Evolutionary conservation across 2,888 invertebrate genomes (phyloP), one percentile per base, ranked within the genome.

Genomic region (Rhamphomyia laevipes): DNA sequence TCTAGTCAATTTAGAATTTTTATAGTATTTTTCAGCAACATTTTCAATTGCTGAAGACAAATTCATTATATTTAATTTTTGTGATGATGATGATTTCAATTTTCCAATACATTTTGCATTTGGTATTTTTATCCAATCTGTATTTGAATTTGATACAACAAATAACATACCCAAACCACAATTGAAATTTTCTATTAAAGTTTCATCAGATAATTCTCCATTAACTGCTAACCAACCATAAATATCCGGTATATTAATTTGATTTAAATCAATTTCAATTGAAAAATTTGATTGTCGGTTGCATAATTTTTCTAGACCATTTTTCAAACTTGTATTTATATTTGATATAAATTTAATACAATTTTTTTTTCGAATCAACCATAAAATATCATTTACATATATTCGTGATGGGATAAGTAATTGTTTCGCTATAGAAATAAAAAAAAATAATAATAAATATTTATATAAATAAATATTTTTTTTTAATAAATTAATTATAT

Each of bases 161-260:
- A 92, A 67, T 18, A 91, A 76, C 70, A 87, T 84, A 0, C 97
- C 97, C 40, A 97, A 76, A 1, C 97, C 97, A 70, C 95, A 96
- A 73, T 99, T 99, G 69, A 96, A 93, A 0, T 93, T 92, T 44
- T 84, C 76, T 13, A 91, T 73, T 84, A 99, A 82, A 65, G 94
- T 90, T 49, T 74, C 69, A 60, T 85, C 80, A 3, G 77, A 79
- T 1, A 96, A 79, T 44, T 78, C 76, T 15, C 90, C 82, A 58
- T 77, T 77, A 38, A 80, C 78, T 10, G 87, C 84, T 40, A 97
- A 71, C 95, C 95, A 97, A 18, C 86, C 81, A 68, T 92, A 95
- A 15, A 96, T 80, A 9, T 84, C 77, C 11, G 82, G 82, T 53
- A 89, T 80, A 18, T 72, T 73, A 75, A 90, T 87, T 53, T 76